Evolutionary conservation across 2,113 vertebrate species (phyloP).

Genomic region (Podilymbus podiceps): DNA sequence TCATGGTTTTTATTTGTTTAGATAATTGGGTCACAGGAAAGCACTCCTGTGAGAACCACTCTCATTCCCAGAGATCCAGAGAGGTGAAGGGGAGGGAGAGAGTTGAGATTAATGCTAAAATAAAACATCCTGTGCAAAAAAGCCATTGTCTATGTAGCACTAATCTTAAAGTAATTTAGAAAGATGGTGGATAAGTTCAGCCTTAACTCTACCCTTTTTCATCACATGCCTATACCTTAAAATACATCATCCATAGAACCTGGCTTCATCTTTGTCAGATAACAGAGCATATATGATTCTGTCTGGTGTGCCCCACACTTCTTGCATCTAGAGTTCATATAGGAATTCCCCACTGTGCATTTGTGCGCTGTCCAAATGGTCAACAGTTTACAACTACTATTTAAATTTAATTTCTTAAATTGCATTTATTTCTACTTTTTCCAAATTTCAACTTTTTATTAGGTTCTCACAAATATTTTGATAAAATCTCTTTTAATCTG

Average conservation of each 20-base stretch:
- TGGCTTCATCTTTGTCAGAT: background rate
- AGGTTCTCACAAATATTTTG: background rate
- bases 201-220: slow-evolving; percentile 17
- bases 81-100: slow-evolving; percentile 38
- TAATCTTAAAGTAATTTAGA: slow-evolving; percentile 32
- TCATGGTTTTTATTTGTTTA: slow-evolving; percentile 52
- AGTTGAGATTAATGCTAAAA: slow-evolving; percentile 55
- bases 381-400: background rate
- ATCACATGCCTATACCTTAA: background rate
- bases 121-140: slow-evolving; percentile 55
- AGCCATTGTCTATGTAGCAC: background rate
- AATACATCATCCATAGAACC: background rate
- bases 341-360: background rate
- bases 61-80: slow-evolving; percentile 58
- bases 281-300: background rate
- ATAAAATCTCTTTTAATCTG: background rate
- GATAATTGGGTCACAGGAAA: slow-evolving; percentile 69
- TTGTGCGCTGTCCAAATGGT: background rate
- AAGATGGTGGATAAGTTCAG: background rate
- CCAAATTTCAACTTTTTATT: background rate
- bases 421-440: slow-evolving; percentile 11
- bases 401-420: background rate
- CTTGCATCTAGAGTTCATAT: background rate
- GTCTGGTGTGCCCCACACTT: background rate
- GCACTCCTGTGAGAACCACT: slow-evolving; percentile 57